Evolutionary conservation across 2,888 invertebrate genomes (phyloP).

Genomic region (Synergus laeviventris): DNA sequence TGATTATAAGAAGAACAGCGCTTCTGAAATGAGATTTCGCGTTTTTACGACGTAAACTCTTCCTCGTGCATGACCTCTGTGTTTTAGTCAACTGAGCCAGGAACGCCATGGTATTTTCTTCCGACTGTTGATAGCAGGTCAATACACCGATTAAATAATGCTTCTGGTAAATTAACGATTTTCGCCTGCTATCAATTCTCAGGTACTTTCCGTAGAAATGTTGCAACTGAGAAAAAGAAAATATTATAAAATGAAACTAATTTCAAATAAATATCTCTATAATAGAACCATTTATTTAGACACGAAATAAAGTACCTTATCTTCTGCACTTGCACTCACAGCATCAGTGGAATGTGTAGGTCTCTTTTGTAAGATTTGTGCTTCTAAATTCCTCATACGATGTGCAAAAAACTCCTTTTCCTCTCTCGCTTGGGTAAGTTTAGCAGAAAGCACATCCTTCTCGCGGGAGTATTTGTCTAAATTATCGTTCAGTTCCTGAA

Average conservation of each 20-base stretch:
- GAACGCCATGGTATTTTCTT: constrained; percentile 76
- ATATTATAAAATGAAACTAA: not conserved
- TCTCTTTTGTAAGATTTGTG: constrained; percentile 53
- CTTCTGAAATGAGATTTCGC: constrained; percentile 75
- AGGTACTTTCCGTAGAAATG: constrained; percentile 84
- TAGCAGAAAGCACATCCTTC: constrained; percentile 64
- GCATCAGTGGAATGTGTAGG: constrained; percentile 23
- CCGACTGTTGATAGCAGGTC: constrained; percentile 78
- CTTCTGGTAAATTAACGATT: constrained; percentile 94
- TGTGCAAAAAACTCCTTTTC: constrained; percentile 63
- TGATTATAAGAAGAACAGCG: constrained; percentile 79
- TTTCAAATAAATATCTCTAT: not conserved
- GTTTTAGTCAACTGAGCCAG: constrained; percentile 74
- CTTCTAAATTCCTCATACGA: constrained; percentile 61
- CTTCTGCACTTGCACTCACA: constrained; percentile 66
- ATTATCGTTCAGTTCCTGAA: constrained; percentile 60
- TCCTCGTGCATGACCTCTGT: constrained; percentile 60
- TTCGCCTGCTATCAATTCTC: constrained; percentile 89
- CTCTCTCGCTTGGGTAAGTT: constrained; percentile 61
- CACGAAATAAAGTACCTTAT: constrained; percentile 58
- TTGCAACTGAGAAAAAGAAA: constrained; percentile 74
- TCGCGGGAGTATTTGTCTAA: constrained; percentile 61
- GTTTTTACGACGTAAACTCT: constrained; percentile 56
- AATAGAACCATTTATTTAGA: not conserved
- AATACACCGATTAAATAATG: constrained; percentile 87